Evolutionary conservation across 92 coral and sea anemone genomes (phyloP).

Genomic region (Scolanthus callimorphus): DNA sequence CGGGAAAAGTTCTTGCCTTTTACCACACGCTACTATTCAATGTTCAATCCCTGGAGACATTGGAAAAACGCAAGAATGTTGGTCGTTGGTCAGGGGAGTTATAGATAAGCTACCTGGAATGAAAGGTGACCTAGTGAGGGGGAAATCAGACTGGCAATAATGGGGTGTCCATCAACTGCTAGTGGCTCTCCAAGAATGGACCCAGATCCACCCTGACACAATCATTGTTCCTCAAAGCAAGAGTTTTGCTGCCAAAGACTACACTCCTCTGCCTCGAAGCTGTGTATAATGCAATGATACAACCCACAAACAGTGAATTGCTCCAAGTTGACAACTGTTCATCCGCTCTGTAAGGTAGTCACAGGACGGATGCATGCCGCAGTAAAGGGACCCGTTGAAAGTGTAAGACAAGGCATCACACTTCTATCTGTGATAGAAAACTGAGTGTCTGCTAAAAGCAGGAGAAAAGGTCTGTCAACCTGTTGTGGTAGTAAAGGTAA

Average conservation of each 20-base stretch:
- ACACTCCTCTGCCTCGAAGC: background rate
- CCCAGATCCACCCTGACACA: too few relatives aligned
- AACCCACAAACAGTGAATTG: slow-evolving; percentile 33
- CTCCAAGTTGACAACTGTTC: slow-evolving; percentile 3
- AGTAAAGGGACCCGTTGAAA: slow-evolving; percentile 23
- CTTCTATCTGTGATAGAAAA: background rate
- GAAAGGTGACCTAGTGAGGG: slow-evolving; percentile 21
- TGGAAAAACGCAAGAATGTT: slow-evolving; percentile 41
- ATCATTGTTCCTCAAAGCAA: background rate
- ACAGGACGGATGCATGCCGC: slow-evolving; percentile 11
- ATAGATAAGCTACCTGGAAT: slow-evolving; percentile 34
- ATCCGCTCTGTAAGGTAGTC: slow-evolving; percentile 21
- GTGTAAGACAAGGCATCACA: slow-evolving; percentile 15
- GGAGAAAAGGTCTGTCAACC: background rate
- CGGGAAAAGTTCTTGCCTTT: too few relatives aligned
- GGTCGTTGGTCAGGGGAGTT: too few relatives aligned
- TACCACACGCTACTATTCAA: too few relatives aligned
- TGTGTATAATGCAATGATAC: slow-evolving; percentile 19
- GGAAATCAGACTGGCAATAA: slow-evolving; percentile 44
- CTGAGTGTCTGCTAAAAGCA: background rate
- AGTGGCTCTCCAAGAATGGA: slow-evolving; percentile 22
- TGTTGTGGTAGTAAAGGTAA: background rate
- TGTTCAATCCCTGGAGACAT: slow-evolving; percentile 59
- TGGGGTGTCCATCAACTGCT: slow-evolving; percentile 50
- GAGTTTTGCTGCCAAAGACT: slow-evolving; percentile 3